Base-by-base conservation (phyloP, 2,113 vertebrate species). In the Gavialis gangeticus region DNA sequence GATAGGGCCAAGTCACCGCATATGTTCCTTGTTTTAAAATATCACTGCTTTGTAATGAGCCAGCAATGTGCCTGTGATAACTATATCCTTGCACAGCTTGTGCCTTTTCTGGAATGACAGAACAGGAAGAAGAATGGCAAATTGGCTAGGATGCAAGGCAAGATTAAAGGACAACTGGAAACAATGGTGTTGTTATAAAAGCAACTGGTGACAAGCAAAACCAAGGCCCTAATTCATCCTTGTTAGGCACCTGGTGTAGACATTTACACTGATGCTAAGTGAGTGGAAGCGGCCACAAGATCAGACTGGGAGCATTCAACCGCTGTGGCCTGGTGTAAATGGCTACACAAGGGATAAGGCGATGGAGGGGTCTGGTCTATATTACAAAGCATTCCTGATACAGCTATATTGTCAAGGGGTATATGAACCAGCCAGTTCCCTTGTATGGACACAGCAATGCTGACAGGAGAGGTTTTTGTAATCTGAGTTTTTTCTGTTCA, bases 121-220 rank as follows among this genome's bases (percentile, higher is more conserved):
- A 88, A 12, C 25, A 62, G 54, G 24, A 56, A 88, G 37, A 63
- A 63, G 94, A 95, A 60, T 67, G 56, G 34, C 30, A 91, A 73
- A 75, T 63, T 83, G 30, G 9, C 1, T 27, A 6, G 9, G 60
- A 85, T 15, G n/a, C 87, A 30, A 27, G 5, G 24, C 66, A 4
- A 90, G 28, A 75, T 13, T 91, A 71, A 57, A 0, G 4, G 83
- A 84, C 59, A 84, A 84, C 12, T 37, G 30, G 82, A 86, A 82
- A 71, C 6, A 59, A 6, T 0, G 0, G 27, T 3, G 60, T 34
- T 12, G 27, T 82, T 64, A 22, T 28, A 80, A 90, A 93, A 88
- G 19, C 4, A 87, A 82, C 81, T 90, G 82, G 15, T 56, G 60
- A 82, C 85, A 37, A 88, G 6, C 22, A 85, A 95, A 59, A 84